These are phyloP conservation scores for Podabrus alpinus DNA, from an alignment of 2,888 invertebrate genomes.

Conservation along the genomic window DNA sequence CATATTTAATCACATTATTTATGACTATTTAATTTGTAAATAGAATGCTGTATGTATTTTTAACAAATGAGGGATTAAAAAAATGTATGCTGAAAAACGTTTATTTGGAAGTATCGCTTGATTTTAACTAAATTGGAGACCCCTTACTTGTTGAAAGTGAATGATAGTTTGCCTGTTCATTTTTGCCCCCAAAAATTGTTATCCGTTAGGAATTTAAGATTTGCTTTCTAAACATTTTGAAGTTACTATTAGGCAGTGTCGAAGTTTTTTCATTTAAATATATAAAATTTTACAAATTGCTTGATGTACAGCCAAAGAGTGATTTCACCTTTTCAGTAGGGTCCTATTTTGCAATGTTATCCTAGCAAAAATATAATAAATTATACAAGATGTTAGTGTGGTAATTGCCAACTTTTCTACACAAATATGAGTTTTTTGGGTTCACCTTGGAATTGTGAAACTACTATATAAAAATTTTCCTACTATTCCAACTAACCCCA, in stretches of 20 bases:
- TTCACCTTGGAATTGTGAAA: too few relatives aligned
- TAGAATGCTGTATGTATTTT: neutral
- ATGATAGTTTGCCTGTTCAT: neutral
- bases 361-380: too few relatives aligned
- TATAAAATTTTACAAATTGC: too few relatives aligned
- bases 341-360: too few relatives aligned
- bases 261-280: too few relatives aligned
- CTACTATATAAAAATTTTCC: too few relatives aligned
- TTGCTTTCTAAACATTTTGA: neutral
- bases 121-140: neutral
- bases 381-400: too few relatives aligned
- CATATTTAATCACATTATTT: neutral
- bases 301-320: too few relatives aligned
- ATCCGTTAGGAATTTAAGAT: neutral
- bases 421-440: too few relatives aligned
- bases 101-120: neutral
- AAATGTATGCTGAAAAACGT: neutral
- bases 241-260: neutral
- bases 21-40: neutral
- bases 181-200: neutral
- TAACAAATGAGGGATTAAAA: neutral
- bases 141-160: neutral
- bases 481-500: too few relatives aligned
- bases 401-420: too few relatives aligned
- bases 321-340: too few relatives aligned